These are phyloP conservation scores for Plestiodon gilberti DNA, from an alignment of 2,113 vertebrate genomes.

Conservation along the genomic window DNA sequence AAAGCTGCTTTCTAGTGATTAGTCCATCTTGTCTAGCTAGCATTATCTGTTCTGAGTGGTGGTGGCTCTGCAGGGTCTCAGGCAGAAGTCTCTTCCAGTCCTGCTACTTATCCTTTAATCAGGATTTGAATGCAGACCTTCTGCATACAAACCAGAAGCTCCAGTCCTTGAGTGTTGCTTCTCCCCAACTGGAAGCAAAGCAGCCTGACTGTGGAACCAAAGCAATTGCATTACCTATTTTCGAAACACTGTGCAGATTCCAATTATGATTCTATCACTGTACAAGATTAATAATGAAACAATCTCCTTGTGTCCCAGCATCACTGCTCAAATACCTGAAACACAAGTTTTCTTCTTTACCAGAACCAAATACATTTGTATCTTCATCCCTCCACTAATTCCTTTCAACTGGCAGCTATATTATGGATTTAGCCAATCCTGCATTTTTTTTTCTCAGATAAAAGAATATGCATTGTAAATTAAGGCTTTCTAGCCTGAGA, in stretches of 20 bases:
- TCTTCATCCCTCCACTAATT: not conserved
- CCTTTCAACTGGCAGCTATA: constrained; percentile 29
- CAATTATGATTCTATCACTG: not conserved
- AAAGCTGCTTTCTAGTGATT: not conserved
- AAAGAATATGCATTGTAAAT: constrained; percentile 41
- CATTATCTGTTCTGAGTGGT: not conserved
- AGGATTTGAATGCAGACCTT: not conserved
- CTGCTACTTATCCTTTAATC: not conserved
- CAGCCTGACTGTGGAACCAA: not conserved
- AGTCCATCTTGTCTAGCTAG: not conserved
- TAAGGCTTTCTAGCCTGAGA: constrained; percentile 52
- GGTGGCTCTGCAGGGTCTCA: not conserved
- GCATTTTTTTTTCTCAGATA: constrained; percentile 23
- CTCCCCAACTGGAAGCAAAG: not conserved
- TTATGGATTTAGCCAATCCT: constrained; percentile 9
- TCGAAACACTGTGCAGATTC: not conserved
- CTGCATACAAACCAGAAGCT: not conserved
- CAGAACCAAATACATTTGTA: not conserved
- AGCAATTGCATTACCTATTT: not conserved
- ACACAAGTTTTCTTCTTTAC: not conserved
- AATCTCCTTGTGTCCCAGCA: not conserved
- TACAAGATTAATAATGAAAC: not conserved
- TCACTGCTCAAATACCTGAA: not conserved
- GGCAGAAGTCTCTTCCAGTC: not conserved
- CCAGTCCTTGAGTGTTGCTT: not conserved